Evolutionary conservation across 2,113 vertebrate species (phyloP).

Genomic region (Hypanus sabinus): DNA sequence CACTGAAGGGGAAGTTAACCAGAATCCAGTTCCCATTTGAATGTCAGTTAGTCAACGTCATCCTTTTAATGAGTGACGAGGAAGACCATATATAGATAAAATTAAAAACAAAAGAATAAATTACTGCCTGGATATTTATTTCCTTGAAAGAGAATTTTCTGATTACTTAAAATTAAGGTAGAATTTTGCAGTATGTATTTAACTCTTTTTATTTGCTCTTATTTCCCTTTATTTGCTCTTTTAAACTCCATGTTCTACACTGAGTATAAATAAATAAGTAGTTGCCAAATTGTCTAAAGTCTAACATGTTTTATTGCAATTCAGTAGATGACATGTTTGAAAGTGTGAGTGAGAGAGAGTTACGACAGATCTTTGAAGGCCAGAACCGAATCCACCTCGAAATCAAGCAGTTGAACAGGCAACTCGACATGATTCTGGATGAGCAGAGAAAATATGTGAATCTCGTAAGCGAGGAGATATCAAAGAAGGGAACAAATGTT

Average conservation of each 20-base stretch:
- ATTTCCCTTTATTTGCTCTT: too few species aligned
- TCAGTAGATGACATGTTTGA: slow-evolving; percentile 81
- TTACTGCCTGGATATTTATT: too few species aligned
- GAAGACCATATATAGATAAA: background rate
- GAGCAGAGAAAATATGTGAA: slow-evolving; percentile 84
- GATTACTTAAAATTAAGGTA: too few species aligned
- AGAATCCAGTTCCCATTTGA: background rate
- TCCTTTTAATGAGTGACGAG: background rate
- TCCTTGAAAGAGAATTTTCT: too few species aligned
- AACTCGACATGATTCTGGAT: slow-evolving; percentile 89
- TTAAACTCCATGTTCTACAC: background rate
- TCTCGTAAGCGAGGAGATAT: slow-evolving; percentile 71
- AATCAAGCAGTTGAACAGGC: slow-evolving; percentile 87
- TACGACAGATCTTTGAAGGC: slow-evolving; percentile 92
- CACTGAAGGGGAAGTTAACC: background rate
- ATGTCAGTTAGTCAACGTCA: background rate
- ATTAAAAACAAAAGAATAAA: too few species aligned
- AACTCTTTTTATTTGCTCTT: too few species aligned
- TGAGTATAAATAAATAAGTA: background rate
- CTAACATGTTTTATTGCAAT: background rate
- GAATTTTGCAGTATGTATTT: too few species aligned
- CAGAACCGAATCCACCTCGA: slow-evolving; percentile 92
- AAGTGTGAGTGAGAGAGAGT: slow-evolving; percentile 76
- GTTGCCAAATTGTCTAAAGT: background rate
- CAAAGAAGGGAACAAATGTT: slow-evolving; percentile 55